Percentiles rank a stretch among this genome's conserved stretches.
Evolutionary conservation across 2,888 invertebrate species (phyloP).

Genomic region (Bursaphelenchus okinawaensis): DNA sequence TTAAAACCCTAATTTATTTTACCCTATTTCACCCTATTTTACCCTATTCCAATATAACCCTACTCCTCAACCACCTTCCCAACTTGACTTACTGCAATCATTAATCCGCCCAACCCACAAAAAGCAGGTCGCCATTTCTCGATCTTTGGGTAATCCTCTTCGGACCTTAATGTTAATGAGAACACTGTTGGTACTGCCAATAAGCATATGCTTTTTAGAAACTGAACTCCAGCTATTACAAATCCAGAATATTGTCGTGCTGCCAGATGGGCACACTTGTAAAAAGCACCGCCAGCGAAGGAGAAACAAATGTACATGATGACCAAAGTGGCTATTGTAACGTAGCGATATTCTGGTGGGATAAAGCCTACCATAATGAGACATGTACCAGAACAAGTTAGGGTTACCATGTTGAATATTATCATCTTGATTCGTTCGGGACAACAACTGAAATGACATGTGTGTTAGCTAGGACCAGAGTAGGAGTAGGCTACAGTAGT

Average conservation of each 20-base stretch:
- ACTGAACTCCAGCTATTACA: constrained; percentile 44
- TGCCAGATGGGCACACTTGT: background rate
- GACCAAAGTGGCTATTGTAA: background rate
- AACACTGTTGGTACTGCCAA: constrained; percentile 39
- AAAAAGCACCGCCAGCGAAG: background rate
- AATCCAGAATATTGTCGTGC: constrained; percentile 24
- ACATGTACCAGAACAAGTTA: background rate
- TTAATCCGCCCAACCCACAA: background rate
- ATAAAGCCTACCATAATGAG: background rate
- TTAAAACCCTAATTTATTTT: too few species aligned
- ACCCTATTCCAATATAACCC: too few species aligned
- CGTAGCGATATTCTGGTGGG: too few species aligned
- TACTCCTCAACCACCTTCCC: background rate
- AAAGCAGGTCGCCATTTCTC: background rate
- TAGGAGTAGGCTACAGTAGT: background rate
- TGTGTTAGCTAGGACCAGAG: too few species aligned
- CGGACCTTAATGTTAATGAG: background rate
- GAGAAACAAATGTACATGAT: background rate
- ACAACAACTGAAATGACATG: background rate
- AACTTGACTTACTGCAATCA: too few species aligned
- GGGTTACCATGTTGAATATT: background rate
- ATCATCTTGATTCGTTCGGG: background rate
- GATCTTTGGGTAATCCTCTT: background rate
- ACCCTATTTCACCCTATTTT: too few species aligned
- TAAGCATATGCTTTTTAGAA: constrained; percentile 46